A percentile compares a stretch with the other conserved stretches of the same genome.
These are phyloP conservation scores for Tetrapedia diversipes DNA, from an alignment of 2,888 invertebrate species.

Conservation along the genomic window DNA sequence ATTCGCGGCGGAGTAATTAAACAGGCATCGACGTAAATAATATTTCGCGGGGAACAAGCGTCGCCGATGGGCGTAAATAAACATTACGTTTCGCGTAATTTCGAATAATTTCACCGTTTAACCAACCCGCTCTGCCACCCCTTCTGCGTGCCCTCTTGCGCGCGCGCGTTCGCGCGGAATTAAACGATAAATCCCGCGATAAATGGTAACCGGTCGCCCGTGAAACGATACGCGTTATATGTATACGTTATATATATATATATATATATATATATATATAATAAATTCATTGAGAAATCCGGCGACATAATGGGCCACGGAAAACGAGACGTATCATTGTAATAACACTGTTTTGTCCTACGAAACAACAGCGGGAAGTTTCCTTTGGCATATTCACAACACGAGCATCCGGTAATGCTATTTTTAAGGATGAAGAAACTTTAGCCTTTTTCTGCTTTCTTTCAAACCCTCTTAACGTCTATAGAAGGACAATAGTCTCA, in stretches of 20 bases:
- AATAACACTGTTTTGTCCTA: too few species aligned
- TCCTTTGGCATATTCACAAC: too few species aligned
- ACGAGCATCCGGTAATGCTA: too few species aligned
- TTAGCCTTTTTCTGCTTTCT: too few species aligned
- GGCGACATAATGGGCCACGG: background rate
- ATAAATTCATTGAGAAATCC: constrained; percentile 11
- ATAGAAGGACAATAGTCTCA: too few species aligned
- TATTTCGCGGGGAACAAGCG: constrained; percentile 7
- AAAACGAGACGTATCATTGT: background rate
- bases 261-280: background rate
- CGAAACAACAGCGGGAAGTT: too few species aligned
- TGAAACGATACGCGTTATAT: constrained; percentile 10
- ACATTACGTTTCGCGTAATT: constrained; percentile 27
- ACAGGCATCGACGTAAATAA: constrained; percentile 21
- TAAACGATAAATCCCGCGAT: constrained; percentile 40
- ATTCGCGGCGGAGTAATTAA: constrained; percentile 24
- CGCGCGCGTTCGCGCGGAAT: background rate
- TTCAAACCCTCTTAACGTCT: too few species aligned
- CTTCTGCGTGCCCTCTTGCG: background rate
- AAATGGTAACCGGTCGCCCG: constrained; percentile 9
- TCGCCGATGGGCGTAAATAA: background rate
- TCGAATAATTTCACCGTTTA: constrained; percentile 30
- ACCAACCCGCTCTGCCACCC: constrained; percentile 5
- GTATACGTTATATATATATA: background rate
- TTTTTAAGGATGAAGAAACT: too few species aligned